These are phyloP conservation scores for Thunnus albacares DNA, from an alignment of 2,797 vertebrate genomes.

Conservation along the genomic window DNA sequence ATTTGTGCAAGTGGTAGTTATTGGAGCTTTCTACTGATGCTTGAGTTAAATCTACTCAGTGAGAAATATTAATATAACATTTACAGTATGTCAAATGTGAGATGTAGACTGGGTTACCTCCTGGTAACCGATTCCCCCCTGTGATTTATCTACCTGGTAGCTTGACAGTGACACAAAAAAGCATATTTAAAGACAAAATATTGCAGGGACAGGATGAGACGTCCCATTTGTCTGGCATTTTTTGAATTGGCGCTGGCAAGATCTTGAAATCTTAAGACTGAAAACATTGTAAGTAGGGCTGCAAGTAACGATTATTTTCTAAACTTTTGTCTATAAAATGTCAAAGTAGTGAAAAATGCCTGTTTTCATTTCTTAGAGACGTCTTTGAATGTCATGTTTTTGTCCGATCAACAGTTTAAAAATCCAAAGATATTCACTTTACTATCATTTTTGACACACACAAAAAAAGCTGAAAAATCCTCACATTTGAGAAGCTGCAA, in stretches of 20 bases:
- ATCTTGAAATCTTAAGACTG: background rate
- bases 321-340: background rate
- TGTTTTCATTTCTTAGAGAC: too few species aligned
- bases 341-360: background rate
- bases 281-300: background rate
- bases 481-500: background rate
- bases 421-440: background rate
- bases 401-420: too few species aligned
- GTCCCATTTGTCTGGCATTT: constrained; percentile 35
- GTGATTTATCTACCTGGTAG: constrained; percentile 15
- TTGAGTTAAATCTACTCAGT: constrained; percentile 54
- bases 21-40: constrained; percentile 58
- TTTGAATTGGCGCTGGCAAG: constrained; percentile 25
- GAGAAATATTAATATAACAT: constrained; percentile 56
- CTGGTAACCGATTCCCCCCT: constrained; percentile 6
- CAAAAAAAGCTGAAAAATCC: background rate
- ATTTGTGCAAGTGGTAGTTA: constrained; percentile 37
- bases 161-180: constrained; percentile 37
- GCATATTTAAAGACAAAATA: constrained; percentile 12
- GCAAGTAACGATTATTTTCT: background rate
- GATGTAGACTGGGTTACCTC: constrained; percentile 34
- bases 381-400: background rate
- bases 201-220: constrained; percentile 19
- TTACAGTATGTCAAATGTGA: constrained; percentile 46
- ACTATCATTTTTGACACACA: background rate